Percentiles rank a stretch among this genome's conserved stretches.
These are phyloP conservation scores for Iselma pallidipennis DNA, from an alignment of 2,888 invertebrate species.

Conservation along the genomic window DNA sequence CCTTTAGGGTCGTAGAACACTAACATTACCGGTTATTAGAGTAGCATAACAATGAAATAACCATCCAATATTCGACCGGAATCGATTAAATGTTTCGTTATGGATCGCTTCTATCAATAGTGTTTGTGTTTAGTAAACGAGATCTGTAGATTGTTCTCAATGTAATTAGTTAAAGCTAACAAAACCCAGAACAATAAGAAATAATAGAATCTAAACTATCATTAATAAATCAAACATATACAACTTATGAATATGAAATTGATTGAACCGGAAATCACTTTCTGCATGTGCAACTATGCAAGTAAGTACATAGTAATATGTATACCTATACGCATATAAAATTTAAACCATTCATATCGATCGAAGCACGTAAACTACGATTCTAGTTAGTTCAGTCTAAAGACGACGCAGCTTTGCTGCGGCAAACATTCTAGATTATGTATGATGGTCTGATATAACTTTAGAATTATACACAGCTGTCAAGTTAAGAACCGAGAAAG, in stretches of 20 bases:
- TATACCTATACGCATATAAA: constrained; percentile 3
- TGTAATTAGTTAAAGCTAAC: no score
- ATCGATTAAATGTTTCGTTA: not conserved
- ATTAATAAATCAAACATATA: constrained; percentile 17
- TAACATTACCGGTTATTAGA: constrained; percentile 20
- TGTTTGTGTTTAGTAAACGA: no score
- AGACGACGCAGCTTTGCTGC: constrained; percentile 6
- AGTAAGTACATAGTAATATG: not conserved
- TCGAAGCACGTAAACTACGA: constrained; percentile 14
- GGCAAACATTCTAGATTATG: constrained; percentile 25
- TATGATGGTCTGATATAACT: constrained; percentile 19
- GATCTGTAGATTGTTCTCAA: no score
- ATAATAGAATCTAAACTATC: constrained; percentile 3
- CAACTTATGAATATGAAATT: constrained; percentile 19
- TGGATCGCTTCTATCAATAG: not conserved
- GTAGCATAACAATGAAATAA: constrained; percentile 25
- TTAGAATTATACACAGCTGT: constrained; percentile 24
- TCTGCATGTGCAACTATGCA: not conserved
- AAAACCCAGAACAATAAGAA: no score
- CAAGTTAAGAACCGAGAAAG: constrained; percentile 16
- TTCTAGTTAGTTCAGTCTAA: constrained; percentile 11
- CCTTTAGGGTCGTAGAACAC: constrained; percentile 23
- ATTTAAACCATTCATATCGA: constrained; percentile 14
- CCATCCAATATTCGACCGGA: not conserved
- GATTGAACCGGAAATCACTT: constrained; percentile 10